Evolutionary conservation across 1,140 invertebrate genomes (phyloP).

Genomic region (Sitophilus oryzae): DNA sequence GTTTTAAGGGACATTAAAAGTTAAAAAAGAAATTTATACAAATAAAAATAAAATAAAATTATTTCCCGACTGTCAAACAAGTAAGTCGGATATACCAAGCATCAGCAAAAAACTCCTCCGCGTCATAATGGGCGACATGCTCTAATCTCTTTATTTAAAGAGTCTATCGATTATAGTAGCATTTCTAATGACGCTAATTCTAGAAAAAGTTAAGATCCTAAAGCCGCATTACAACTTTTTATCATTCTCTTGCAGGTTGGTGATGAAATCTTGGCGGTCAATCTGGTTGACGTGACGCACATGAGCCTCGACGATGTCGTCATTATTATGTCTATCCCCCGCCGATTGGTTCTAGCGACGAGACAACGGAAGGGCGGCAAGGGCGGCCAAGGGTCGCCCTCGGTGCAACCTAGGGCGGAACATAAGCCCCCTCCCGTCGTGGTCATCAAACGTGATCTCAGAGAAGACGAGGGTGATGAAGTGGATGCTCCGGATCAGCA

Average conservation of each 20-base stretch:
- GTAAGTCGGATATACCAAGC: too few species aligned
- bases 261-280: conserved; percentile 98
- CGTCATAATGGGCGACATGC: too few species aligned
- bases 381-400: conserved; percentile 63
- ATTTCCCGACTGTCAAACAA: too few species aligned
- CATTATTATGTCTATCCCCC: conserved; percentile 98
- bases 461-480: conserved; percentile 73
- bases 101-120: too few species aligned
- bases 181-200: too few species aligned
- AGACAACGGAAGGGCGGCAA: conserved; percentile 66
- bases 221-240: not conserved
- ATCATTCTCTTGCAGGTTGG: conserved; percentile 63
- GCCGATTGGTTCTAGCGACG: conserved; percentile 87
- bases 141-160: too few species aligned
- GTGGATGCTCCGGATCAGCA: conserved; percentile 48
- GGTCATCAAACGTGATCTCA: conserved; percentile 84
- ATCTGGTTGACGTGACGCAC: conserved; percentile 92
- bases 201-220: not conserved
- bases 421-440: conserved; percentile 88
- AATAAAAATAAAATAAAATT: too few species aligned
- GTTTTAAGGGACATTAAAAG: too few species aligned
- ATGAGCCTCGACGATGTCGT: conserved; percentile 99
- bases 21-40: too few species aligned
- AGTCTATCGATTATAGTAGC: too few species aligned
- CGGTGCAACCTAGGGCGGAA: conserved; percentile 62